phyloP scores from a whole-genome alignment of 2,797 vertebrate species.

The Microctenopoma steveboyesi region DNA sequence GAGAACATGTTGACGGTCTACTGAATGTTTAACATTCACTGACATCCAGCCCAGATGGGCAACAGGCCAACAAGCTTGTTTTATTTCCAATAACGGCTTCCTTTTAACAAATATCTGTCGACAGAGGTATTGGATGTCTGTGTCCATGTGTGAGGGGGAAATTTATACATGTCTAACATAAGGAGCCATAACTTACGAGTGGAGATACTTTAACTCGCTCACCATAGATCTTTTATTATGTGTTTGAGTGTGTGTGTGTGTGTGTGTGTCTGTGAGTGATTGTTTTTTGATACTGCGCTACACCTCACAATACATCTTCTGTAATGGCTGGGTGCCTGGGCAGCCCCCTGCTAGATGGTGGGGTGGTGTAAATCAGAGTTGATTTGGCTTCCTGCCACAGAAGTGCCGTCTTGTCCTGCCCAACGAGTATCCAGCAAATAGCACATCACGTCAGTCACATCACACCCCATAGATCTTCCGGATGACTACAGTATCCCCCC shows the following conservation, averaged over 20 bases:
- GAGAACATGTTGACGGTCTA: conserved; percentile 53
- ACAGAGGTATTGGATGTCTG: conserved; percentile 44
- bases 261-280: conserved; percentile 57
- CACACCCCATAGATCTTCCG: conserved; percentile 58
- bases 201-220: conserved; percentile 60
- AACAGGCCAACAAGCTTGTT: conserved; percentile 69
- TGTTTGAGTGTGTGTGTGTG: conserved; percentile 3
- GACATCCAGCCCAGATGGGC: conserved; percentile 44
- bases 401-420: conserved; percentile 68
- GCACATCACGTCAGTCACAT: conserved; percentile 68
- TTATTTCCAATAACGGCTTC: conserved; percentile 77
- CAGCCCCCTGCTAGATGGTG: conserved; percentile 42
- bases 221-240: conserved; percentile 69
- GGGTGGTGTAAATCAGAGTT: conserved; percentile 76
- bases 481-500: conserved; percentile 40
- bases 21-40: conserved; percentile 62
- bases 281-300: conserved; percentile 70
- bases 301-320: conserved; percentile 71
- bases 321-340: conserved; percentile 62
- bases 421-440: conserved; percentile 64
- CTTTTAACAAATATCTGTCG: conserved; percentile 74
- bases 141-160: conserved; percentile 21
- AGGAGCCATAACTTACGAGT: conserved; percentile 68
- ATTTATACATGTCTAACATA: conserved; percentile 66
- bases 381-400: conserved; percentile 76